phyloP scores from a whole-genome alignment of 1,140 invertebrate genomes.

The Lordiphosa stackelbergi region DNA sequence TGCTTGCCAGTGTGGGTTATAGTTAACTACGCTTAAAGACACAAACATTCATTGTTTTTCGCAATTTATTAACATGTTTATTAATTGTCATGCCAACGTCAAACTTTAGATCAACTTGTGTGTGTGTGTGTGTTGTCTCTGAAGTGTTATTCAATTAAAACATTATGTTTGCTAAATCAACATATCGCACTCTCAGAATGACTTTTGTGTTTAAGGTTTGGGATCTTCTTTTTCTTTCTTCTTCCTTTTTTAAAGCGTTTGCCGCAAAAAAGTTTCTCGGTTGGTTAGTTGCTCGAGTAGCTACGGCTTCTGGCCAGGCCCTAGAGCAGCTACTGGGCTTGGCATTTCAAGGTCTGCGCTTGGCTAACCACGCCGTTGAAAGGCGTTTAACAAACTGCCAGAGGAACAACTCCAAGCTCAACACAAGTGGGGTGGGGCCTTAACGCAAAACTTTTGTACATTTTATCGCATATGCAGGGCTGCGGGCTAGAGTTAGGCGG shows the following conservation, averaged over 20 bases:
- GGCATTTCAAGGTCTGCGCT: constrained; percentile 71
- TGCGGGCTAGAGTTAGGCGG: constrained; percentile 10
- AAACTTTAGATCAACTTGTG: background rate
- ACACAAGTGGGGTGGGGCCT: constrained; percentile 56
- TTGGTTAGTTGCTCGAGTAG: constrained; percentile 54
- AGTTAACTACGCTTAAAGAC: background rate
- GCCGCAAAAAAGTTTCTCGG: constrained; percentile 58
- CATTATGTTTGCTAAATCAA: constrained; percentile 70
- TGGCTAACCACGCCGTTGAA: constrained; percentile 71
- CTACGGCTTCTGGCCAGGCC: constrained; percentile 21
- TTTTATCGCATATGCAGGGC: constrained; percentile 59
- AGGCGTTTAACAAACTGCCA: constrained; percentile 72
- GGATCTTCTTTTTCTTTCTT: background rate
- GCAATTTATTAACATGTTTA: constrained; percentile 4
- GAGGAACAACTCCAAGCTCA: constrained; percentile 47
- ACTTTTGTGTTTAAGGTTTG: constrained; percentile 52
- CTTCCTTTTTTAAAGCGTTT: constrained; percentile 41
- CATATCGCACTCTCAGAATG: constrained; percentile 56
- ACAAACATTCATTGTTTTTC: background rate
- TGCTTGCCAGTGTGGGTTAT: constrained; percentile 3
- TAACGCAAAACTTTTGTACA: constrained; percentile 63
- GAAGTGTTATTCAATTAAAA: constrained; percentile 65
- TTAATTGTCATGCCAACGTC: constrained; percentile 3
- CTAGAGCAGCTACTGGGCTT: constrained; percentile 24
- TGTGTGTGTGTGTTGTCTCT: background rate